Evolutionary conservation across 30 jellyfish, hydroid and myxozoan species (phyloP).

Genomic region (Cassiopea andromeda): DNA sequence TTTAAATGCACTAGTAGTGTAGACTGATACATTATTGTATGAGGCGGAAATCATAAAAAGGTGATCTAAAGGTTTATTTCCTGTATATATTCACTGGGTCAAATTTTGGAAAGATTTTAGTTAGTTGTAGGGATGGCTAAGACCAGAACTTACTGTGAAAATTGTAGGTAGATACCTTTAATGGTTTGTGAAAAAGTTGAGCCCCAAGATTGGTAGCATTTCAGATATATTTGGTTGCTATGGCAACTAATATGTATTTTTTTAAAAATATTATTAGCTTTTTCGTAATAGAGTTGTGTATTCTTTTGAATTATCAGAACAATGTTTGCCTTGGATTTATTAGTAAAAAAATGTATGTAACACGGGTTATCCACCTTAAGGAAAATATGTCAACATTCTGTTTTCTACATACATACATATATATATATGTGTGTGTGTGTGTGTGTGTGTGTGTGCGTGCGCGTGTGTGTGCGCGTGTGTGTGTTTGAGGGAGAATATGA

Average conservation of each 20-base stretch:
- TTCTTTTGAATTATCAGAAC: neutral
- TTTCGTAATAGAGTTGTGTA: neutral
- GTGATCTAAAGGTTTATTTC: neutral
- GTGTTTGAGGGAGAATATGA: too few relatives aligned
- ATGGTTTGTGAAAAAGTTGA: neutral
- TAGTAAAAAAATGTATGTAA: too few relatives aligned
- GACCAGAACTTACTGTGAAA: neutral
- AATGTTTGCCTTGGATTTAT: neutral
- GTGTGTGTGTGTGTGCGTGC: too few relatives aligned
- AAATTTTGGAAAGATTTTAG: neutral
- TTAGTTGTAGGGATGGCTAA: neutral
- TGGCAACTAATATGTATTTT: neutral
- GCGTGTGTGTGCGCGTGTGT: too few relatives aligned
- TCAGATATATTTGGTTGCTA: neutral
- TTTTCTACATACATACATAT: too few relatives aligned
- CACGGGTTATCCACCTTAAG: neutral
- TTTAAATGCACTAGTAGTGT: neutral
- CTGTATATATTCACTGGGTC: neutral
- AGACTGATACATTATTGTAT: neutral
- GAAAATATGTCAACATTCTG: too few relatives aligned
- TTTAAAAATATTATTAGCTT: neutral
- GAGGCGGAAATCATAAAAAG: neutral
- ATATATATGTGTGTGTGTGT: too few relatives aligned
- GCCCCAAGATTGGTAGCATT: neutral
- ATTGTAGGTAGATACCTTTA: neutral